These are phyloP conservation scores for Bombus superbus DNA, from an alignment of 1,140 invertebrate species.

Conservation along the genomic window DNA sequence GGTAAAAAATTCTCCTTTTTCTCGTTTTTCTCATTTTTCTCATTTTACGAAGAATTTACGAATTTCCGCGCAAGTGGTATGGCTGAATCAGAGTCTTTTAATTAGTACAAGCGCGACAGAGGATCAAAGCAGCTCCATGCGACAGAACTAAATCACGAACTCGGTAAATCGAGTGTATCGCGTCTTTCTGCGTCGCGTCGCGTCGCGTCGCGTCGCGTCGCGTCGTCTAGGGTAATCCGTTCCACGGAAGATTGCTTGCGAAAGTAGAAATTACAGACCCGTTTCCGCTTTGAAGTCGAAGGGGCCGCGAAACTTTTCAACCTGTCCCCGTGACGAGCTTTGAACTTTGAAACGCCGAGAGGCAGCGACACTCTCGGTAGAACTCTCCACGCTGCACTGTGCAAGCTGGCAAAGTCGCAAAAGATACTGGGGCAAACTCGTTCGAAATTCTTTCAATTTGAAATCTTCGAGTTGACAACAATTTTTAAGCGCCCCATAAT, in stretches of 20 bases:
- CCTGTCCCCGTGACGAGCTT: not conserved
- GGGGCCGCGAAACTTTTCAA: constrained; percentile 33
- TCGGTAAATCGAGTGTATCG: constrained; percentile 27
- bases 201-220: too few relatives aligned
- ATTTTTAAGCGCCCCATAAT: not conserved
- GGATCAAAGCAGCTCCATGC: not conserved
- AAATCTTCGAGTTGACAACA: not conserved
- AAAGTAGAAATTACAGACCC: constrained; percentile 46
- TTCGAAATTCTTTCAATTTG: not conserved
- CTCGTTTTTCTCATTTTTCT: not conserved
- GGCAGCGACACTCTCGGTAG: not conserved
- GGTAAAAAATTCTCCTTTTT: too few relatives aligned
- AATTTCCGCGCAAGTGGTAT: not conserved
- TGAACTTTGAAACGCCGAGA: not conserved
- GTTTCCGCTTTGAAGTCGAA: constrained; percentile 40
- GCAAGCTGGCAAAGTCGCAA: not conserved
- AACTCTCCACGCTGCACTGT: not conserved
- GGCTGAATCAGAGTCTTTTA: not conserved
- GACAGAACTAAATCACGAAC: not conserved
- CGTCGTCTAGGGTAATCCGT: not conserved
- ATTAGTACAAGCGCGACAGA: not conserved
- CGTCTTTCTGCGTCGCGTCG: not conserved
- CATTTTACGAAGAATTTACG: not conserved
- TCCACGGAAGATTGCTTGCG: constrained; percentile 32
- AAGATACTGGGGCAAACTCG: too few relatives aligned